Conservation (phyloP, 1,140 invertebrate species). For the Bemisia tabaci region DNA sequence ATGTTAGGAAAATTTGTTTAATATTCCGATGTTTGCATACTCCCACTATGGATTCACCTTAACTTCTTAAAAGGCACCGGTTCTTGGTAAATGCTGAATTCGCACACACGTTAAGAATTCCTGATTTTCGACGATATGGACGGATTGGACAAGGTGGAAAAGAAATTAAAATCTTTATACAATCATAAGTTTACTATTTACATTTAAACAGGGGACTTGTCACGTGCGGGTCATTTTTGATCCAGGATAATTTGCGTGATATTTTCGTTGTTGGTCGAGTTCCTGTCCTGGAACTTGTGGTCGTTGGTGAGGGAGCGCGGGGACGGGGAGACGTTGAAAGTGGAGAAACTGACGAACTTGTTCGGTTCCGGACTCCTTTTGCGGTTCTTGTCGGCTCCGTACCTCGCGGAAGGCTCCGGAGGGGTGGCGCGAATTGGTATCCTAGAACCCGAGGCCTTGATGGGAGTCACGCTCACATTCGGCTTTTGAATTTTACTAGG, state of each 20-base stretch:
- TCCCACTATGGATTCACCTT: no score
- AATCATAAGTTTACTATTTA: no score
- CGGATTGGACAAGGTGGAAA: no score
- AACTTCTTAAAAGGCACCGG: no score
- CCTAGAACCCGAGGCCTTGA: constrained; percentile 17
- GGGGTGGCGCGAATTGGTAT: constrained; percentile 16
- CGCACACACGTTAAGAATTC: no score
- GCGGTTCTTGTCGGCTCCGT: background rate
- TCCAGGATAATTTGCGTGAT: background rate
- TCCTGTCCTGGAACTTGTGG: background rate
- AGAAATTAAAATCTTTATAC: no score
- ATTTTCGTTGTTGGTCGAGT: background rate
- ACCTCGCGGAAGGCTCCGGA: background rate
- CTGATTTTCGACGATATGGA: no score
- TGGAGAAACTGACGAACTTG: background rate
- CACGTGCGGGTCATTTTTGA: background rate
- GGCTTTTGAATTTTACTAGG: constrained; percentile 8
- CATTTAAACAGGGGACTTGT: no score
- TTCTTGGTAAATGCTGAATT: no score
- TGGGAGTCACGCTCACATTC: constrained; percentile 12
- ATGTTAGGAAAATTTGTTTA: no score
- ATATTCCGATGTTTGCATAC: no score
- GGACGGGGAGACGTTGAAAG: background rate
- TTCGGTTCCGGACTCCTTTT: background rate
- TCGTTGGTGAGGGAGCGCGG: background rate